phyloP scores from a whole-genome alignment of 2,797 vertebrate species.

The Rhinogobio ventralis region DNA sequence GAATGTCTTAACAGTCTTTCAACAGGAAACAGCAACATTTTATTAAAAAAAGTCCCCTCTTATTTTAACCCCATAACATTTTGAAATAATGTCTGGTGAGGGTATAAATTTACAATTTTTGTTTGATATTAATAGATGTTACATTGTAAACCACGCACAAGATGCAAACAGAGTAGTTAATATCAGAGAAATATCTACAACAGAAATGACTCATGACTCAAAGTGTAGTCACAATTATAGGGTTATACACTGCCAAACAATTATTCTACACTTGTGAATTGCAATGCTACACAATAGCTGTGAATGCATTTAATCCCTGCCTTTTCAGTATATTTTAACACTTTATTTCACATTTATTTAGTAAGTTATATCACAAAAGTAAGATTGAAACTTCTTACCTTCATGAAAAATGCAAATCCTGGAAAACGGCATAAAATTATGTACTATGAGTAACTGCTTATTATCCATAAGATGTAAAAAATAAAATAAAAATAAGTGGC shows the following conservation, averaged over 20 bases:
- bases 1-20: not conserved
- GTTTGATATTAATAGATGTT: not conserved
- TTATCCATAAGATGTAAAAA: not conserved
- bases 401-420: conserved; percentile 11
- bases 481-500: not conserved
- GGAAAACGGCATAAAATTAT: not conserved
- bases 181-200: conserved; percentile 1
- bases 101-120: not conserved
- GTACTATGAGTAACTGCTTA: not conserved
- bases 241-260: not conserved
- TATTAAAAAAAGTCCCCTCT: not conserved
- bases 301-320: not conserved
- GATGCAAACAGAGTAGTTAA: conserved; percentile 22
- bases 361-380: not conserved
- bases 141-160: not conserved
- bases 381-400: conserved; percentile 10
- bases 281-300: not conserved
- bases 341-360: not conserved
- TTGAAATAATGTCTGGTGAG: not conserved
- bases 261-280: not conserved
- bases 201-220: conserved; percentile 9
- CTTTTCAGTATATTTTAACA: not conserved
- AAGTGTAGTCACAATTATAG: conserved; percentile 16
- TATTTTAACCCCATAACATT: not conserved
- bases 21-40: not conserved